phyloP scores from a whole-genome alignment of 2,113 vertebrate species.

The Pterocles burchelli region DNA sequence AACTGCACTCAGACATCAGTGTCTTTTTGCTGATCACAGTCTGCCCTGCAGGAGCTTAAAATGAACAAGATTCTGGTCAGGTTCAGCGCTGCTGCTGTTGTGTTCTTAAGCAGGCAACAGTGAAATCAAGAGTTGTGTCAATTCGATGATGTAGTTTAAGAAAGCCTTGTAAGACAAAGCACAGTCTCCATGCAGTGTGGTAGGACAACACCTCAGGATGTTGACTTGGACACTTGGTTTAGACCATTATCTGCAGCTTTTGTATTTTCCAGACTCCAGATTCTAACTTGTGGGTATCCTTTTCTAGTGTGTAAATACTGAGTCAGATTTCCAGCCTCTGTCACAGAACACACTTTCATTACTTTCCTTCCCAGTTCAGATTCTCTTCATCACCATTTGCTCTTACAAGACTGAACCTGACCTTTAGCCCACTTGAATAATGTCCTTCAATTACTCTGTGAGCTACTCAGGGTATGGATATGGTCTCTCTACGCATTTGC shows the following conservation, averaged over 20 bases:
- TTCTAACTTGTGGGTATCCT: not conserved
- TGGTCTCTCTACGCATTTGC: not conserved
- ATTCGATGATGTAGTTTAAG: not conserved
- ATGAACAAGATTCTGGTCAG: not conserved
- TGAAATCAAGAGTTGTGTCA: not conserved
- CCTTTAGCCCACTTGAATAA: constrained; percentile 21
- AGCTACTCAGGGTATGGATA: not conserved
- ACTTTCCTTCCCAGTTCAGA: not conserved
- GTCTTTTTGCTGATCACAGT: not conserved
- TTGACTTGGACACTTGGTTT: not conserved
- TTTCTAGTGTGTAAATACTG: not conserved
- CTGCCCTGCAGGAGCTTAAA: constrained; percentile 2
- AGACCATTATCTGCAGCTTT: not conserved
- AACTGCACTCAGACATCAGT: not conserved
- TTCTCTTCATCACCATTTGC: not conserved
- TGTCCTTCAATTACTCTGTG: not conserved
- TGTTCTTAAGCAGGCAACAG: not conserved
- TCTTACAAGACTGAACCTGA: not conserved
- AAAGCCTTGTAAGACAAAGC: not conserved
- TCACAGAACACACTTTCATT: not conserved
- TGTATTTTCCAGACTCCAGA: not conserved
- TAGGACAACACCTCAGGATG: not conserved
- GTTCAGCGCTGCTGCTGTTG: not conserved
- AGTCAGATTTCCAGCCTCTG: not conserved
- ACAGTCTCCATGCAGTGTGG: not conserved